Conservation (phyloP, 2,113 vertebrate genomes). For the Pao palembangensis region DNA sequence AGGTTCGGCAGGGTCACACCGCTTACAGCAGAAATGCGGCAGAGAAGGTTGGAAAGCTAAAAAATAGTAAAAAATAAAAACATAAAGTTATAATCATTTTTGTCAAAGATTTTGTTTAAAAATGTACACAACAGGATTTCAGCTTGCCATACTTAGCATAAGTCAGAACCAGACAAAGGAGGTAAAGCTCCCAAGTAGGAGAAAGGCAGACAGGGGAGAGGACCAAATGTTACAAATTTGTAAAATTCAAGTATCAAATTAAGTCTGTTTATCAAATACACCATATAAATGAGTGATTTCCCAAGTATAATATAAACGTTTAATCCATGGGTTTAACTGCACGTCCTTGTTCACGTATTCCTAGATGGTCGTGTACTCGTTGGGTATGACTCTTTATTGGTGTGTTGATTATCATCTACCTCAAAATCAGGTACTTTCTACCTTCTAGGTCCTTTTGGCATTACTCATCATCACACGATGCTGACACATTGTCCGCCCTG, state of each 20-base stretch:
- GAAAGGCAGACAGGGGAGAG: too few relatives aligned
- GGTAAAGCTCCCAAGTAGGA: too few relatives aligned
- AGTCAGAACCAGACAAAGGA: too few relatives aligned
- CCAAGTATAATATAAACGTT: too few relatives aligned
- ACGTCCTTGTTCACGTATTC: conserved; percentile 13
- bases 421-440: conserved; percentile 78
- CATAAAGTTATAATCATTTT: background rate
- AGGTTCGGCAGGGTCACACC: conserved; percentile 66
- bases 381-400: conserved; percentile 92
- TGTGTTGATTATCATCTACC: conserved; percentile 84
- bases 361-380: conserved; percentile 83
- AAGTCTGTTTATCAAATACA: too few relatives aligned
- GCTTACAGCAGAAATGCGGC: conserved; percentile 48
- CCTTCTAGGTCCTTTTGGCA: background rate
- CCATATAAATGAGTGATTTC: too few relatives aligned
- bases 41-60: conserved; percentile 75
- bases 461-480: background rate
- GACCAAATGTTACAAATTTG: too few relatives aligned
- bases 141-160: too few relatives aligned
- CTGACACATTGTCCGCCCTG: background rate
- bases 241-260: too few relatives aligned
- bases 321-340: too few relatives aligned
- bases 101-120: too few relatives aligned
- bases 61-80: background rate
- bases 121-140: too few relatives aligned